Base-by-base conservation (phyloP, 1,140 invertebrate species). In the Drosophila novamexicana region DNA sequence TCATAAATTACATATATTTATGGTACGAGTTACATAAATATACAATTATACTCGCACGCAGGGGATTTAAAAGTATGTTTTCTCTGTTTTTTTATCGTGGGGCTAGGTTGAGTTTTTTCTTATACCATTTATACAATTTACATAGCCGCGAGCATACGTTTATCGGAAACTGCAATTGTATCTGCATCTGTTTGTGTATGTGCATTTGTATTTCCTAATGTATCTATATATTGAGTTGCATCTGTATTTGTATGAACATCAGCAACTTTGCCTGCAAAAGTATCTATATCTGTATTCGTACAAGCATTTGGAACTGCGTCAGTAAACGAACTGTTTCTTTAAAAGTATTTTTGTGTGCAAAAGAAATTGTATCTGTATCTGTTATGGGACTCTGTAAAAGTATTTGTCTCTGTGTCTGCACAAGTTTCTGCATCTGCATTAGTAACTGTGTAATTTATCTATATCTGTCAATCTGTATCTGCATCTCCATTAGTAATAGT, bases 51-150 rank as follows among this genome's bases (percentile, higher is more conserved):
- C 80, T 77, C 63, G 47, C 79, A 78, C 70, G 64, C 77, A 66
- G 49, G 37, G 59, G 70, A 45, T 58, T 58, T 59, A 78, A 65
- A 64, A 75, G 56, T 81, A 66, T 56, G 4, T 42, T 80, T 80
- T 58, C 47, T 49, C 40, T 56, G 57, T 67, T 68, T 44, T 44
- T 76, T 57, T 76, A 53, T 56, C 0, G 22, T 29, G 22, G 22
- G 22, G 2, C 22, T 4, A 22, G 22, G 22, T 22, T 22, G 22
- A 22, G 22, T 18, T 74, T 49, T 56, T 70, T 54, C 45, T 75
- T 57, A 64, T 66, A 70, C 40, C 80, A 84, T 80, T 85, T 72
- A 76, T 59, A 77, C 72, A 80, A 76, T 82, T 79, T 82, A 71
- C 75, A 79, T 70, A 65, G 59, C 7, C 45, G 57, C 32, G 18